phyloP scores from a whole-genome alignment of 2,888 invertebrate species.

The Rambutsinella grinnellia region DNA sequence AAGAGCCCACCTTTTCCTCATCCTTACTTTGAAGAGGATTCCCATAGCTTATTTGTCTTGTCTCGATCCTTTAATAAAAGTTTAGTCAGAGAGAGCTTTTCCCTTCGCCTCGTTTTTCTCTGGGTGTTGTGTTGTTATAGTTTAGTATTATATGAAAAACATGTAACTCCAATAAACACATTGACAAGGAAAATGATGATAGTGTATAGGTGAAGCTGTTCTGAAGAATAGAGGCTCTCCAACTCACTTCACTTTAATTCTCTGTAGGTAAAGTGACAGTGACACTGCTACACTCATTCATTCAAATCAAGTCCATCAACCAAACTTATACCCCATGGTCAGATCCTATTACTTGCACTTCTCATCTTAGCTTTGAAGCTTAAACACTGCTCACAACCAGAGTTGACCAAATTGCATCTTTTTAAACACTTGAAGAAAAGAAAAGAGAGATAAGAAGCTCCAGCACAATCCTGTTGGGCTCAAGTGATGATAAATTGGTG shows the following conservation, averaged over 20 bases:
- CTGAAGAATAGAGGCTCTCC: slow-evolving; percentile 30
- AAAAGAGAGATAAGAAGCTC: not conserved
- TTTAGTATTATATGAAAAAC: not conserved
- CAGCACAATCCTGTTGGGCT: too few species aligned
- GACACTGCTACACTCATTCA: slow-evolving; percentile 58
- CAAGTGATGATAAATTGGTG: too few species aligned
- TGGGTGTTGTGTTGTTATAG: slow-evolving; percentile 12
- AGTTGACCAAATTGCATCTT: not conserved
- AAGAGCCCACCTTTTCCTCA: slow-evolving; percentile 41
- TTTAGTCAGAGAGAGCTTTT: slow-evolving; percentile 1
- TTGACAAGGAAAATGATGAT: not conserved
- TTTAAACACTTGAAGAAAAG: not conserved
- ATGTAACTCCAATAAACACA: not conserved
- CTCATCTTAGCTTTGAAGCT: slow-evolving; percentile 38
- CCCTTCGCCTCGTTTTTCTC: not conserved
- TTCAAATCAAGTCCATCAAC: slow-evolving; percentile 49
- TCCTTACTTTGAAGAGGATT: slow-evolving; percentile 29
- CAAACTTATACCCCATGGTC: slow-evolving; percentile 39
- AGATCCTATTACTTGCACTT: slow-evolving; percentile 41
- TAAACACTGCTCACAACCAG: slow-evolving; percentile 5
- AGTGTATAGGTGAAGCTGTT: slow-evolving; percentile 41
- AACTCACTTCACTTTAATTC: slow-evolving; percentile 52
- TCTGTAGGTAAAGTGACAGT: slow-evolving; percentile 48
- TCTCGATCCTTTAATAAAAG: slow-evolving; percentile 39
- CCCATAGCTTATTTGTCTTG: slow-evolving; percentile 37